phyloP scores from a whole-genome alignment of 2,113 vertebrate species.

The Gallinago undulata region DNA sequence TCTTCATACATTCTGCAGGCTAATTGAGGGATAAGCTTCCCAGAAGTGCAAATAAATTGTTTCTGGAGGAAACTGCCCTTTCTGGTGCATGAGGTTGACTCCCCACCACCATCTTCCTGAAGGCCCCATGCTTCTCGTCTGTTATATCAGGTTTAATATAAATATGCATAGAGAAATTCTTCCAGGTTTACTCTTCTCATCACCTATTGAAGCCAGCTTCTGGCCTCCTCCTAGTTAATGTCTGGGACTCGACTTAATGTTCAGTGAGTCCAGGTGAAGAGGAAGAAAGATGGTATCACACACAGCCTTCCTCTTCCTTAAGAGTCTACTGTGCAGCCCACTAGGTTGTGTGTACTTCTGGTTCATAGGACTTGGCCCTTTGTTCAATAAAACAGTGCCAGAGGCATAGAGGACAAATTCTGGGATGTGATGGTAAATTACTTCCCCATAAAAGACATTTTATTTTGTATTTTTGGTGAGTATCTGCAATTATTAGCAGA shows the following conservation, averaged over 20 bases:
- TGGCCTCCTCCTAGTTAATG: background rate
- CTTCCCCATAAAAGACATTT: background rate
- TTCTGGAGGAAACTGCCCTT: background rate
- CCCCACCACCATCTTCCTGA: background rate
- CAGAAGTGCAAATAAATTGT: rapidly evolving
- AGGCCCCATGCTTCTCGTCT: rapidly evolving
- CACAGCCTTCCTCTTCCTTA: background rate
- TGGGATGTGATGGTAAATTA: background rate
- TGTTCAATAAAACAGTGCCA: background rate
- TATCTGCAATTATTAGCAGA: background rate
- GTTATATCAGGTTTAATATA: background rate
- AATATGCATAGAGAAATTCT: background rate
- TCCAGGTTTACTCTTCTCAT: background rate
- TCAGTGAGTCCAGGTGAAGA: rapidly evolving
- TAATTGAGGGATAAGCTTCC: background rate
- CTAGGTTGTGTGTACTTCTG: background rate
- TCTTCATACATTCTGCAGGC: background rate
- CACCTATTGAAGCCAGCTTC: rapidly evolving
- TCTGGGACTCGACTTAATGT: background rate
- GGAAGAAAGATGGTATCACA: background rate
- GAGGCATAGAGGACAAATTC: background rate
- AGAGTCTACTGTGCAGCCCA: too few species aligned
- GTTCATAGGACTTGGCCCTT: background rate
- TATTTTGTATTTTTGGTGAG: background rate
- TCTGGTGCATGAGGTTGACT: background rate